Base-by-base conservation (phyloP, 2,888 invertebrate species). In the Molorchus minor region DNA sequence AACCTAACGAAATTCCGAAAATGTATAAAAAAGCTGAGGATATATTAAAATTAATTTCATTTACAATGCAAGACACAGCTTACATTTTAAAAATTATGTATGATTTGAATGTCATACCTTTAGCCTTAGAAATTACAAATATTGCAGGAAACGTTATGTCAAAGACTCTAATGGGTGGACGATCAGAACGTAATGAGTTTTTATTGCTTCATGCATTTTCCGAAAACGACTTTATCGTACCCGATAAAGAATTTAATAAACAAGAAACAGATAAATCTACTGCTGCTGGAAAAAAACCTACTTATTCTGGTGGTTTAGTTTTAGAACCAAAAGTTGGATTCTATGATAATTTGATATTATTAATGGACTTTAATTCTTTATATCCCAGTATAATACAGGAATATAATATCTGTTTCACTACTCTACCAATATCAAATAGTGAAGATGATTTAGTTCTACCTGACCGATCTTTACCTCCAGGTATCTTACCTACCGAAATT, bases 321-420 rank as follows among this genome's bases (percentile, higher is more conserved):
- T 82, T 99, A 58, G 98, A 99, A 49, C 99, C 99, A 0, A 95
- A 97, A 79, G 92, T 93, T 77, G 99, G 98, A 56, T 96, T 99
- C 73, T 99, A 99, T 78, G 98, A 99, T 77, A 94, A 93, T 79
- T 88, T 90, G 40, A 92, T 99, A 58, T 84, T 99, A 13, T 84
- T 99, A 10, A 94, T 99, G 93, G 99, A 99, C 77, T 99, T 99
- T 80, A 99, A 99, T 83, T 98, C 98, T 0, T 82, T 99, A 56
- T 99, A 99, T 80, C 99, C 99, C 0, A 98, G 97, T 76, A 99
- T 99, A 67, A 99, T 99, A 71, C 99, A 99, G 78, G 99, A 99
- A 77, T 99, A 93, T 79, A 99, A 99, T 80, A 94, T 99, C 68
- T 99, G 99, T 79, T 99, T 99, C 78, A 98, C 98, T 0, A 99